These are phyloP conservation scores for Cataglyphis rosenhaueri DNA, from an alignment of 2,888 invertebrate species.

Conservation along the genomic window DNA sequence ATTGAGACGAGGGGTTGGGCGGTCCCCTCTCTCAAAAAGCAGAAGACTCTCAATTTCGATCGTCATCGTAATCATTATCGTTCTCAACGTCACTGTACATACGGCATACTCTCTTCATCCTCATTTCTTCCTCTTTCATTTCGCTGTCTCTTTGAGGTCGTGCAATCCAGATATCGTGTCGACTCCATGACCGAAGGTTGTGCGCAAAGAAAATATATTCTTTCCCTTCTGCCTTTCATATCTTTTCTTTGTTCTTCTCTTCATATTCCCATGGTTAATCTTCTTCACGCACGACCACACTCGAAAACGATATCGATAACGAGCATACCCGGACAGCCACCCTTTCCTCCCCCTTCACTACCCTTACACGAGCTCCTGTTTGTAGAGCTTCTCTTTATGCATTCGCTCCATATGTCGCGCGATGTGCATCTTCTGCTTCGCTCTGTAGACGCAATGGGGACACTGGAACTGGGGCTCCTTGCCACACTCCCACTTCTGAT, in stretches of 20 bases:
- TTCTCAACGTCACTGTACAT: constrained; percentile 29
- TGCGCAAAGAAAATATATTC: constrained; percentile 50
- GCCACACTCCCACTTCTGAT: constrained; percentile 86
- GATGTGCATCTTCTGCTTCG: constrained; percentile 86
- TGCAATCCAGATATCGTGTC: constrained; percentile 36
- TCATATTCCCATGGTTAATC: not conserved
- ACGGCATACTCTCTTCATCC: not conserved
- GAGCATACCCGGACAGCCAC: constrained; percentile 39
- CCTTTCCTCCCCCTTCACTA: not conserved
- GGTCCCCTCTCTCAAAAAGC: constrained; percentile 52
- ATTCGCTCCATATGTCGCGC: constrained; percentile 86
- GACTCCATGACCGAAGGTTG: not conserved
- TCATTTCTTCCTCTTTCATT: constrained; percentile 3
- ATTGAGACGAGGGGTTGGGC: constrained; percentile 68
- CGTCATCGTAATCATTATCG: constrained; percentile 45
- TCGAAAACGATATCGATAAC: constrained; percentile 61
- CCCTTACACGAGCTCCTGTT: constrained; percentile 83
- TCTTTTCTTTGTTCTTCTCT: not conserved
- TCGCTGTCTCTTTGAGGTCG: constrained; percentile 49
- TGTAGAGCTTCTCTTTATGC: constrained; percentile 86
- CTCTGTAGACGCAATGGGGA: constrained; percentile 84
- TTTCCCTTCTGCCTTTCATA: not conserved
- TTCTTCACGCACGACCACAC: constrained; percentile 41
- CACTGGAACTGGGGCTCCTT: constrained; percentile 86
- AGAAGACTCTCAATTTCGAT: constrained; percentile 54